Conservation (phyloP, 2,113 vertebrate genomes). For the Pelecanoides urinatrix region DNA sequence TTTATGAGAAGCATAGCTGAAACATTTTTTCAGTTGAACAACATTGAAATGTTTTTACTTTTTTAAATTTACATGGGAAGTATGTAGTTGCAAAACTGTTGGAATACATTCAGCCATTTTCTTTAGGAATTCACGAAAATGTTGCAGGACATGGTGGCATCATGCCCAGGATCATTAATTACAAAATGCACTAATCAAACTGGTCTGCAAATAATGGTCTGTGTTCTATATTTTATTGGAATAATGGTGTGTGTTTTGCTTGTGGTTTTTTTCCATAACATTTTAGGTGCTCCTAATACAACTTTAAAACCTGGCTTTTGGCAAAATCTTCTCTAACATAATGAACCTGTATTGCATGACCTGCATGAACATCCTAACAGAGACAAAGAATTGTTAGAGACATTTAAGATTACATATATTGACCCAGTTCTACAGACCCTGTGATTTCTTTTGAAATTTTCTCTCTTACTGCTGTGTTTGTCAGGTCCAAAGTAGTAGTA, state of each 20-base stretch:
- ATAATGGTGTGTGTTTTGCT: neutral
- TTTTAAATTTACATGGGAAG: neutral
- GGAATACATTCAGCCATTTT: neutral
- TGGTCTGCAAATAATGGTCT: neutral
- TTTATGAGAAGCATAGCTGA: neutral
- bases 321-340: neutral
- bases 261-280: neutral
- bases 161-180: neutral
- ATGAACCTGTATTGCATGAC: neutral
- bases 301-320: neutral
- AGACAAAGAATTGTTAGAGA: neutral
- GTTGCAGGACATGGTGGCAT: conserved; percentile 7
- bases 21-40: neutral
- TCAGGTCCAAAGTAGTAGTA: neutral
- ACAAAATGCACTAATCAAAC: neutral
- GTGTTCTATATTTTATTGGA: neutral
- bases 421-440: neutral
- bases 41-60: neutral
- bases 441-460: neutral
- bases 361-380: neutral
- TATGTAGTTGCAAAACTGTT: neutral
- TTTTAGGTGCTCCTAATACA: neutral
- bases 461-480: neutral
- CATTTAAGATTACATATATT: neutral
- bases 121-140: neutral